Conservation (phyloP, 2,888 invertebrate genomes). For the Biston betularia region DNA sequence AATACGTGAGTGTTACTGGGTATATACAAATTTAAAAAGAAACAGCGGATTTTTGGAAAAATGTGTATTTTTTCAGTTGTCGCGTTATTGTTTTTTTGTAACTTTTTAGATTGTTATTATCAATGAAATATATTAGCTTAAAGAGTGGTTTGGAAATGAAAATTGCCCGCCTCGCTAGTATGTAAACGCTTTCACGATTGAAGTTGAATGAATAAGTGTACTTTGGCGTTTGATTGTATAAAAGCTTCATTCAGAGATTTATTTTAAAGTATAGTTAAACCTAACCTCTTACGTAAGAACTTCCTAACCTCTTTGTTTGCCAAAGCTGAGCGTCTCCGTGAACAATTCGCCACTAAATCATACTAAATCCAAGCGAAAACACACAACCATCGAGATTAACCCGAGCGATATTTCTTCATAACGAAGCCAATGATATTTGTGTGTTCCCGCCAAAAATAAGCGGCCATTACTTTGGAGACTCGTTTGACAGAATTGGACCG, state of each 20-base stretch:
- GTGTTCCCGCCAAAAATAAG: slow-evolving; percentile 78
- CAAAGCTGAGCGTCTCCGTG: background rate
- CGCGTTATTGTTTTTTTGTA: no score
- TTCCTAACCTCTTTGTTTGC: slow-evolving; percentile 16
- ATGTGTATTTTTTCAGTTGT: no score
- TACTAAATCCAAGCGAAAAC: slow-evolving; percentile 53
- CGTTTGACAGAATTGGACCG: slow-evolving; percentile 80
- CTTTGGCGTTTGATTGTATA: background rate
- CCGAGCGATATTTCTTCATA: slow-evolving; percentile 64
- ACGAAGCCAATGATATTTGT: slow-evolving; percentile 68
- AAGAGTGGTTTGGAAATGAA: no score
- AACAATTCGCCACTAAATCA: slow-evolving; percentile 41
- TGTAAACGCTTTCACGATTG: no score
- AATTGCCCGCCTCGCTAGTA: no score
- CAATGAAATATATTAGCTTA: no score
- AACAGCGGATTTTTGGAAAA: no score
- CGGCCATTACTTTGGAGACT: slow-evolving; percentile 72
- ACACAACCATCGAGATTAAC: slow-evolving; percentile 53
- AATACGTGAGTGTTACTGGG: no score
- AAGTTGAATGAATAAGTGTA: background rate
- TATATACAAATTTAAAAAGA: no score
- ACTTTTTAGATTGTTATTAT: no score
- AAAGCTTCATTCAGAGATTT: background rate
- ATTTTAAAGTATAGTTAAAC: background rate
- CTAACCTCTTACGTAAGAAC: slow-evolving; percentile 1